These are phyloP conservation scores for Aldabrachelys gigantea DNA, from an alignment of 2,113 vertebrate genomes.

Conservation along the genomic window DNA sequence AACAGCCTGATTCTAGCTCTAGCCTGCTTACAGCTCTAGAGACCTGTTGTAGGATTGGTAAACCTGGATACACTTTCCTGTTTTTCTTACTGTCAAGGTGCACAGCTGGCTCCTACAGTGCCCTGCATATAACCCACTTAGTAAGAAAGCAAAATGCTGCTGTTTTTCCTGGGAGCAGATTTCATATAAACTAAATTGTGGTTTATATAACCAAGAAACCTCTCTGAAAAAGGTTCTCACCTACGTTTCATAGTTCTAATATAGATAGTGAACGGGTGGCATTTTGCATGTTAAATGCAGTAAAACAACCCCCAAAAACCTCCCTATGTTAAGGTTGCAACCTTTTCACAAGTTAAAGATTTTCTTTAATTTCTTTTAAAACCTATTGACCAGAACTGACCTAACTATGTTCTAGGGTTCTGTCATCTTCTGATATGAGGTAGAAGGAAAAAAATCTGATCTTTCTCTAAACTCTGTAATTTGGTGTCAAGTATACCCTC, in stretches of 20 bases:
- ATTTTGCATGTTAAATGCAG: background rate
- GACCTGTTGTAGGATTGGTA: too few relatives aligned
- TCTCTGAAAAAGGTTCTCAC: background rate
- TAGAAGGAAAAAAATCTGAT: background rate
- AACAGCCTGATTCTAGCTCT: too few relatives aligned
- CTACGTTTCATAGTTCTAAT: background rate
- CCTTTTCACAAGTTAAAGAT: background rate
- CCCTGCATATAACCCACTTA: accelerated
- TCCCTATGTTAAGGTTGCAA: background rate
- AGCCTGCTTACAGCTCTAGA: too few relatives aligned
- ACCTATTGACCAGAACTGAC: background rate
- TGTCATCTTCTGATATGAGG: background rate
- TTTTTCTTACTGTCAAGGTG: too few relatives aligned
- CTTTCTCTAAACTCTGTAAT: background rate
- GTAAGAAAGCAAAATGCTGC: background rate
- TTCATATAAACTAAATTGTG: background rate
- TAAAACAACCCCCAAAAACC: background rate
- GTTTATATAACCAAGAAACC: background rate
- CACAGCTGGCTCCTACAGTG: background rate
- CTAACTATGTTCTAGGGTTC: background rate
- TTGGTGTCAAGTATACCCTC: background rate
- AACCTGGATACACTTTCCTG: too few relatives aligned
- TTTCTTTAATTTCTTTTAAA: background rate
- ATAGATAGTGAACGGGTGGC: background rate
- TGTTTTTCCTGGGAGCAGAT: background rate